Evolutionary conservation across 2,888 invertebrate species (phyloP), one percentile per base, ranked within the genome.

Genomic region (Drosophila pegasa): DNA sequence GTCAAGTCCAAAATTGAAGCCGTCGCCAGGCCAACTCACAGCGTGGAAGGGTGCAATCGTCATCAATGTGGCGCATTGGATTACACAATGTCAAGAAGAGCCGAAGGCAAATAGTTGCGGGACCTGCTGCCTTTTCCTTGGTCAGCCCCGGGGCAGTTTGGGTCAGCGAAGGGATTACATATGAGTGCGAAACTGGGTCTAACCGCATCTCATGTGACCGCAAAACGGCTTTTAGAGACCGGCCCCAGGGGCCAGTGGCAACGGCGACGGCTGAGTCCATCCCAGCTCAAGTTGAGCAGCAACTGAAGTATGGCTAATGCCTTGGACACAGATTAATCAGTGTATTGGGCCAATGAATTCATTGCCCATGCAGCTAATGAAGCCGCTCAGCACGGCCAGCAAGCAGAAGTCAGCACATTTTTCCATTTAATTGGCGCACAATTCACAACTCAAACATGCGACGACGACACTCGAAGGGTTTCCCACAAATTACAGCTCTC

Each of bases 251-350:
- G 60, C 29, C 37, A 31, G 22, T 33, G 43, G 25, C 47, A 18
- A 20, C 31, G 29, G 47, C 41, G 54, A 65, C 64, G 47, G 52
- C n/a, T n/a, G n/a, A 48, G 57, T 12, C 35, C 20, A 33, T 37
- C 16, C 29, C 40, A 22, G 18, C 9, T 20, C 16, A 40, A 29
- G 29, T 37, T 47, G 48, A 29, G 35, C 35, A 37, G 6, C 33
- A 45, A 35, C 37, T 40, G 29, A 51, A 57, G 47, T 31, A 56
- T 59, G 60, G 71, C 72, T 88, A 79, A 89, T 88, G 89, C 78
- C 87, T 79, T 75, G 66, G 77, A 75, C 78, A 71, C 71, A 71
- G 87, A 89, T 90, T 90, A 90, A 90, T 90, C 90, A 89, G 65
- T 31, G 51, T 43, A 71, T 63, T 63, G 64, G 27, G 33, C 51